Percentiles rank a stretch among this genome's conserved stretches.
These are phyloP conservation scores for Pseudanteris insignis DNA, from an alignment of 2,888 invertebrate species.

Conservation along the genomic window DNA sequence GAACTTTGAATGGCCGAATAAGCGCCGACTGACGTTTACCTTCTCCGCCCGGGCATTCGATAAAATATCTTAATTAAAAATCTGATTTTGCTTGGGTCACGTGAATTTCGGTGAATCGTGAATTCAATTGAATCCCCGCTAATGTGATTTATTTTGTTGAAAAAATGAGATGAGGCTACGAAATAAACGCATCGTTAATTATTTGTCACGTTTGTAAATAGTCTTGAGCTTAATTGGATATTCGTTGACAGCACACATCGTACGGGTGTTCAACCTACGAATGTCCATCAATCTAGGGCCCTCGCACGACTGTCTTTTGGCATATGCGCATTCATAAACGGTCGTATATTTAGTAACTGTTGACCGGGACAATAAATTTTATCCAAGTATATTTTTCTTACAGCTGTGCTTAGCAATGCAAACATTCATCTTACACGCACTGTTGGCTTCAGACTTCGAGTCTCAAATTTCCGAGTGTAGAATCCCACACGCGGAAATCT, in stretches of 20 bases:
- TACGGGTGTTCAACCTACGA: too few relatives aligned
- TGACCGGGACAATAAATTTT: conserved; percentile 27
- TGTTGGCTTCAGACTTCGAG: conserved; percentile 36
- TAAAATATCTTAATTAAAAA: conserved; percentile 20
- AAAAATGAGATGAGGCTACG: too few relatives aligned
- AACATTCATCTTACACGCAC: conserved; percentile 43
- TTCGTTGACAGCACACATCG: too few relatives aligned
- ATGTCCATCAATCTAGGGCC: too few relatives aligned
- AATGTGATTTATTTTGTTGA: too few relatives aligned
- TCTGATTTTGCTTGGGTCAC: conserved; percentile 1
- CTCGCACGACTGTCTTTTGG: too few relatives aligned
- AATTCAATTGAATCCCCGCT: too few relatives aligned
- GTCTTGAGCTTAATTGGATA: too few relatives aligned
- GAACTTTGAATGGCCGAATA: conserved; percentile 22
- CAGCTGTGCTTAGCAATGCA: conserved; percentile 30
- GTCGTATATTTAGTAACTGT: neutral
- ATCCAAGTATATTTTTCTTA: conserved; percentile 30
- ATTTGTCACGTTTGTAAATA: too few relatives aligned
- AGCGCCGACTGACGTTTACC: conserved; percentile 16
- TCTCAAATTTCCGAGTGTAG: conserved; percentile 35
- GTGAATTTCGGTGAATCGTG: too few relatives aligned
- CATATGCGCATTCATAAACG: too few relatives aligned
- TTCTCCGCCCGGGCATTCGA: conserved; percentile 5
- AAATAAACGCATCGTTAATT: too few relatives aligned
- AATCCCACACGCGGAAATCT: conserved; percentile 30